These are phyloP conservation scores for Anguilla pacifica DNA, from an alignment of 2,797 vertebrate genomes.

Conservation along the genomic window DNA sequence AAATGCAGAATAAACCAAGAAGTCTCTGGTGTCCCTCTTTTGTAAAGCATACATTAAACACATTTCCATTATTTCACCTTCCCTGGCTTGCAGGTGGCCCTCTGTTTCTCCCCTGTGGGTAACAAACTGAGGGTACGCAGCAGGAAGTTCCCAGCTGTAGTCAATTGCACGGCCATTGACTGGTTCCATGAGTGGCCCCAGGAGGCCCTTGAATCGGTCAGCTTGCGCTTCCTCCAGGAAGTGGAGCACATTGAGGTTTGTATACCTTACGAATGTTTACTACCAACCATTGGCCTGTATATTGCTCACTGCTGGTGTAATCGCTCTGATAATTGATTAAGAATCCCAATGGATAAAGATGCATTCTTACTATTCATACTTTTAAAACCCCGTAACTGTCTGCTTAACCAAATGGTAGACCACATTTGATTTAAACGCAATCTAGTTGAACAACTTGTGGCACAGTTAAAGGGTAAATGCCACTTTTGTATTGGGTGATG, in stretches of 20 bases:
- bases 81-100: conserved; percentile 73
- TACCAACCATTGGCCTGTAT: neutral
- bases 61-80: neutral
- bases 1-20: neutral
- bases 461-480: neutral
- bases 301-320: neutral
- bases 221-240: conserved; percentile 84
- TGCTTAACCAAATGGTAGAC: neutral
- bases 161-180: conserved; percentile 83
- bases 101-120: conserved; percentile 92
- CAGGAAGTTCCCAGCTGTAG: conserved; percentile 88
- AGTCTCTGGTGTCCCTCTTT: neutral
- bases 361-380: neutral
- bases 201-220: conserved; percentile 90
- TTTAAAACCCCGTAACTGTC: neutral
- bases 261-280: neutral
- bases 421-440: neutral
- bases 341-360: neutral
- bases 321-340: neutral
- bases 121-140: conserved; percentile 80
- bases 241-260: conserved; percentile 81
- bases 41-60: neutral
- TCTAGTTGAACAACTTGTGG: neutral
- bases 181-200: conserved; percentile 96
- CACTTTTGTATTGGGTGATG: neutral